Evolutionary conservation across 2,888 invertebrate species (phyloP), one percentile per base, ranked within the genome.

Genomic region (Trimorus sp.): DNA sequence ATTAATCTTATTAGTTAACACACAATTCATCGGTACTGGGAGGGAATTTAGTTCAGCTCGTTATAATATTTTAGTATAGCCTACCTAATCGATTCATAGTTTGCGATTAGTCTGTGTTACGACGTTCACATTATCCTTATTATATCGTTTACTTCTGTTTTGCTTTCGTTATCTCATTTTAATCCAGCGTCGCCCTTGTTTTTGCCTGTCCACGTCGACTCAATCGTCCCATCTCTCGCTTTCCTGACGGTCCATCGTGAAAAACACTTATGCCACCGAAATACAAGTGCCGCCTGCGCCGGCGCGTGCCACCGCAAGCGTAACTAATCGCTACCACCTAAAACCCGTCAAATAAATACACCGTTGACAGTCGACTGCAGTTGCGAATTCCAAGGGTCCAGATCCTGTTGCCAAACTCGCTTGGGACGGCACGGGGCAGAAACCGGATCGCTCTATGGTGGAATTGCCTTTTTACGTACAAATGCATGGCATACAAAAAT

Each of bases 1-100:
- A 86, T 89, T 90, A 89, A 87, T 89, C 89, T 91, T 91, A 91
- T 89, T 90, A 89, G 87, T 90, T 91, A 90, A 90, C 90, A 90
- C 90, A 90, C 89, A 90, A 88, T 90, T 89, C 88, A 89, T 89
- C 84, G 79, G 83, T 85, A 87, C 88, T 88, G 88, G 91, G 89
- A 89, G 89, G 91, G 90, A 90, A 89, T 90, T 90, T 87, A 89
- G 87, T 90, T 80, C 88, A 88, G 87, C 87, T 85, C 85, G 85
- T 85, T 86, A 83, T 86, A 83, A 85, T 83, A 82, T 85, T 85
- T 84, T 79, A 79, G 83, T 86, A 87, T 87, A 87, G 88, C 88
- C 89, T 87, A 88, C 84, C 85, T 87, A 88, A 84, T 87, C 85
- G 83, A 83, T 75, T 88, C 87, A 85, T 88, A 83, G 71, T 77